Base-by-base conservation (phyloP, 2,113 vertebrate genomes). In the Oreochromis spilurus region DNA sequence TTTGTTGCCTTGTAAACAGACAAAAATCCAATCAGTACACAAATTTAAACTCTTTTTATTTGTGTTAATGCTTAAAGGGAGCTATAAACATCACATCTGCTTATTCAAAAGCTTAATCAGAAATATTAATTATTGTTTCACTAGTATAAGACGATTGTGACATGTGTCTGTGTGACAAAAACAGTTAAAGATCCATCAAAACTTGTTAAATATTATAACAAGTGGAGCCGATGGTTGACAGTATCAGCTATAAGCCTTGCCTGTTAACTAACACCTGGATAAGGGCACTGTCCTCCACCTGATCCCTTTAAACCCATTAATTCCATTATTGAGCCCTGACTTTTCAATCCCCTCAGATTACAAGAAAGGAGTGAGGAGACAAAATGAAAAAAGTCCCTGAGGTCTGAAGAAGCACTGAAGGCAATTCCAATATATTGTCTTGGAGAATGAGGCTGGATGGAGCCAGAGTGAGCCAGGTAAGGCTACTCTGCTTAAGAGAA, bases 351-450 rank as follows among this genome's bases (percentile, higher is more conserved):
- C 91, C 78, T 65, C 40, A 57, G 77, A 89, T 91, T 88, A 84
- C 77, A 70, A 85, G 87, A 55, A 79, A 62, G 77, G 40, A 93
- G 79, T 8, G 62, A 82, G 21, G 82, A 92, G 85, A 93, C 90
- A 91, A 93, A 94, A 95, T 93, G 86, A 92, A 87, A 88, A 88
- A 89, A 84, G 65, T 90, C 93, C 91, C 94, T 9, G 40, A 79
- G 92, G 93, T 90, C 89, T 81, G 48, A 82, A 88, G 91, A 89
- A 81, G 84, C 84, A 80, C 89, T 85, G 89, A 77, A 91, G 85
- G 88, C 88, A 94, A 94, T 94, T 95, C 87, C 93, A 90, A 85
- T 89, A 91, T 93, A 91, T 89, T 91, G 92, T 89, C 92, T 85
- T 21, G 3, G 7, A 85, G 85, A 78, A 82, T 14, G 38, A 70